Base-by-base conservation (phyloP, 1,140 invertebrate species). In the Bradysia coprophila region DNA sequence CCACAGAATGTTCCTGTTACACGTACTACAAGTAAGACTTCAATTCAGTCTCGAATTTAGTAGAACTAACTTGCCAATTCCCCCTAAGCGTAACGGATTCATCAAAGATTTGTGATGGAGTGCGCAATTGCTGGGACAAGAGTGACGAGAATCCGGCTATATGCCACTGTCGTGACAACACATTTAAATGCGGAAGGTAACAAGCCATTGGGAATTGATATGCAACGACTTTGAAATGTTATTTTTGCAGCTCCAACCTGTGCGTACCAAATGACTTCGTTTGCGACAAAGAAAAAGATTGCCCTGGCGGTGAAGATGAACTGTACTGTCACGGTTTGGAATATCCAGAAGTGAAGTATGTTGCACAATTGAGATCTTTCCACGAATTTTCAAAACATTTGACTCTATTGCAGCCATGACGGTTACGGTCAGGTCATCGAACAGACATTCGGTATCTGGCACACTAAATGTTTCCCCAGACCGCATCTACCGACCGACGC, bases 51-150 rank as follows among this genome's bases (percentile, higher is more conserved):
- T 39, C 38, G 19, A 10, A 22, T 16, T 31, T 6, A 11, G 15
- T 5, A 32, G 18, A 40, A 16, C 21, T 24, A 11, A 3, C 4
- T 37, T 1, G 23, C 11, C 15, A n/a, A 18, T 36, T 41, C 4
- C 16, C 6, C 11, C 40, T 13, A 16, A 60, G 57, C 38, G 55
- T 78, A 11, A 74, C 75, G 0, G 56, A 66, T 46, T 74, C 76
- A 8, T 59, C 67, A 4, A 69, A 69, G 42, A 59, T 87, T 21
- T 91, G 88, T 55, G 81, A 91, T 57, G 80, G 81, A 8, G 64
- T 75, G 4, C 61, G 78, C 20, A 75, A 90, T 54, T 92, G 88
- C 53, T 63, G 66, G 34, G 85, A 90, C 53, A 76, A 78, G 50
- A 73, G 68, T 21, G 87, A 91, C 55, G 87, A 91, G 58, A 68